Evolutionary conservation across 1,140 invertebrate genomes (phyloP).

Genomic region (Drusus annulatus): DNA sequence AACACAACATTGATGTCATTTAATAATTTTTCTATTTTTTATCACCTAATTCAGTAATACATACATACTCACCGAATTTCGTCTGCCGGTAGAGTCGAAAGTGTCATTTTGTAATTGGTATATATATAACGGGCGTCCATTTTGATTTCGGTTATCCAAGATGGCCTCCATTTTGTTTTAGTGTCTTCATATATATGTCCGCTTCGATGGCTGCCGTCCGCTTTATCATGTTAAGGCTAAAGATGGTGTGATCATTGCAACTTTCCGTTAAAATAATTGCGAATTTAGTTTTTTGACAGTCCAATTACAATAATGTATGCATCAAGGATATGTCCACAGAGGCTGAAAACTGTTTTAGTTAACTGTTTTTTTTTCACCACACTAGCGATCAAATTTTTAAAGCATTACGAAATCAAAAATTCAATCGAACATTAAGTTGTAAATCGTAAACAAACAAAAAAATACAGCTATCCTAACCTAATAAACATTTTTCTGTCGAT

Average conservation of each 20-base stretch:
- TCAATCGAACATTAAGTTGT: no score
- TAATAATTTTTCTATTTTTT: not conserved
- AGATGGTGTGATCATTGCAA: slow-evolving; percentile 42
- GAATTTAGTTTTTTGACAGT: no score
- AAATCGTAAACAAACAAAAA: no score
- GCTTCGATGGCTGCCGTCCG: slow-evolving; percentile 4
- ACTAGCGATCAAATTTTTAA: no score
- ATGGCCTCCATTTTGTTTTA: slow-evolving; percentile 28
- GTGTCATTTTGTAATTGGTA: slow-evolving; percentile 4
- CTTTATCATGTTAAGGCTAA: slow-evolving; percentile 50
- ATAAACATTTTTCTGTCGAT: no score
- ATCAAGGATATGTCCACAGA: no score
- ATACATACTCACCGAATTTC: slow-evolving; percentile 42
- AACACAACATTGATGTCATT: not conserved
- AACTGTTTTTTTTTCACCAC: no score
- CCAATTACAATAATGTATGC: no score
- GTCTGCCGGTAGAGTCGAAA: not conserved
- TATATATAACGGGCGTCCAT: slow-evolving; percentile 24
- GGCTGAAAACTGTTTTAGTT: no score
- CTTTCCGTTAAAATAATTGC: not conserved
- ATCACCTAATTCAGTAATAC: slow-evolving; percentile 36
- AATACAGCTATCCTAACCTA: no score
- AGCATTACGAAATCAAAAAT: no score
- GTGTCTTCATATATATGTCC: not conserved
- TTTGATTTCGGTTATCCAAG: slow-evolving; percentile 16